These are phyloP conservation scores for Hybognathus amarus DNA, from an alignment of 2,797 vertebrate genomes.

Conservation along the genomic window DNA sequence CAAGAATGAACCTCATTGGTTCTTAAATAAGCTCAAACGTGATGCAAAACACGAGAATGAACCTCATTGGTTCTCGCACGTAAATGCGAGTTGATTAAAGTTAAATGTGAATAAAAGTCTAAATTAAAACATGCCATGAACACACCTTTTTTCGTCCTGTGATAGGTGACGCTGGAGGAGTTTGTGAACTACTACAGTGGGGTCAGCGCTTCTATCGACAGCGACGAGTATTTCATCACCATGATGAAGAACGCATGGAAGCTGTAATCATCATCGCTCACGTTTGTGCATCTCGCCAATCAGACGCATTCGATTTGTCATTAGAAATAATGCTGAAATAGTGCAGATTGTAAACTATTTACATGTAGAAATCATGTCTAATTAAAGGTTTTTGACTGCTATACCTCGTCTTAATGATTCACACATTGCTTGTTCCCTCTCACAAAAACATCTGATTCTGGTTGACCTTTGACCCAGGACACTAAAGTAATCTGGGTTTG, in stretches of 20 bases:
- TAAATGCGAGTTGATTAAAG: too few species aligned
- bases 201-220: constrained; percentile 76
- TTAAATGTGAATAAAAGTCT: too few species aligned
- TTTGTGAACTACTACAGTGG: constrained; percentile 81
- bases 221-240: constrained; percentile 74
- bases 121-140: too few species aligned
- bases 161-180: constrained; percentile 77
- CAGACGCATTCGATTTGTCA: background rate
- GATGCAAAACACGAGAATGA: too few species aligned
- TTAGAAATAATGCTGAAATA: background rate
- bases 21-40: too few species aligned
- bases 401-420: background rate
- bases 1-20: too few species aligned
- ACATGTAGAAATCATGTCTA: constrained; percentile 14
- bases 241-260: constrained; percentile 68
- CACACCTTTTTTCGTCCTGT: background rate
- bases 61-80: too few species aligned
- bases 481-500: background rate
- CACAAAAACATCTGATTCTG: constrained; percentile 2
- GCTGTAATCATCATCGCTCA: constrained; percentile 54
- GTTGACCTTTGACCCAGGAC: background rate
- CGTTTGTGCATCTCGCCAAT: too few species aligned
- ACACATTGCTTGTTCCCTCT: background rate
- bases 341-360: background rate
- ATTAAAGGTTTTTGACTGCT: constrained; percentile 15